These are phyloP conservation scores for Tychaedon coryphoeus DNA, from an alignment of 2,113 vertebrate species.

Conservation along the genomic window DNA sequence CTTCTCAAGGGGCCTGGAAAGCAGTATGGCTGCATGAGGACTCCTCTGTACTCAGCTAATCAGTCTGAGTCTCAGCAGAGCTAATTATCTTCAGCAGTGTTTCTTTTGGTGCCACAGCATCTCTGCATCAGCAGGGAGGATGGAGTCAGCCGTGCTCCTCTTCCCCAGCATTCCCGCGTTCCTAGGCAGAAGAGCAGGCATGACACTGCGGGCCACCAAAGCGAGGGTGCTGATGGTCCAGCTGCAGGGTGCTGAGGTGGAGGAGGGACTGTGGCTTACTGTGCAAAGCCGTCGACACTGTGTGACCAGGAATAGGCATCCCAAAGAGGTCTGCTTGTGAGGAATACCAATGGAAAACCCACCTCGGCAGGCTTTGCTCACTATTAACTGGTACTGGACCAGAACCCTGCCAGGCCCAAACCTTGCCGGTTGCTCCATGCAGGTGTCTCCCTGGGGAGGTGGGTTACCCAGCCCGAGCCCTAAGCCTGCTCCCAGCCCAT, in stretches of 20 bases:
- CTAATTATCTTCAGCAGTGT: neutral
- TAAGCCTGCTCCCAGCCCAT: no score
- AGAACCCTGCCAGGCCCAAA: neutral
- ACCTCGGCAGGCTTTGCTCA: neutral
- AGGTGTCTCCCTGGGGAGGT: neutral
- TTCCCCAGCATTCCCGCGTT: neutral
- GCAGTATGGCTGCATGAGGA: accelerated
- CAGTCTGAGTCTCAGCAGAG: neutral
- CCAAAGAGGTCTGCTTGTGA: neutral
- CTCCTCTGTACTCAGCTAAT: accelerated
- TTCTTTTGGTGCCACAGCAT: neutral
- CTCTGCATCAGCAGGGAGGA: neutral
- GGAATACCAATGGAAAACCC: neutral
- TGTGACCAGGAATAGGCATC: neutral
- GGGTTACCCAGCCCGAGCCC: neutral
- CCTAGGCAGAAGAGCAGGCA: neutral
- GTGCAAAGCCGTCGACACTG: accelerated
- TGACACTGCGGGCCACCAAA: accelerated
- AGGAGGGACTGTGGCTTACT: no score
- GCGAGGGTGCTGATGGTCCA: accelerated
- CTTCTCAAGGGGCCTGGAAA: neutral
- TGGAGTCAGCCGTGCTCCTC: neutral
- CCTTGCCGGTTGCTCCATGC: neutral
- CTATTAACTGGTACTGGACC: neutral
- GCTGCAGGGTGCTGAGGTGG: neutral